Conservation (phyloP, 2,113 vertebrate species). For the Ellobius talpinus region DNA sequence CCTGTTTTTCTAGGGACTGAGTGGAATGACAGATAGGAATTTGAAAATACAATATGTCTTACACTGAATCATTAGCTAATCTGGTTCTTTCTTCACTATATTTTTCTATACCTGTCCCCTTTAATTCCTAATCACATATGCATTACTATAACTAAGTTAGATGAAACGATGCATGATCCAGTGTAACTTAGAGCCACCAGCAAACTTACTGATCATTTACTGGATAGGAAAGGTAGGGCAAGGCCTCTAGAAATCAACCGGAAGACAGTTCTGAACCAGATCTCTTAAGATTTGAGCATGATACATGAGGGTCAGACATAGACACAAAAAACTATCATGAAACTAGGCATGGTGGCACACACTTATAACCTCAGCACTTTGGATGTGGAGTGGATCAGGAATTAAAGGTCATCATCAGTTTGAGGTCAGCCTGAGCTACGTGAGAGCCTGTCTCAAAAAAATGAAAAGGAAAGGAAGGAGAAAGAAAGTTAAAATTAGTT, state of each 20-base stretch:
- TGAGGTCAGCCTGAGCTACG: not conserved
- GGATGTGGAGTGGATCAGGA: not conserved
- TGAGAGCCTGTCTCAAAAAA: no score
- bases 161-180: slow-evolving; percentile 2
- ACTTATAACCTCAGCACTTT: not conserved
- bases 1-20: not conserved
- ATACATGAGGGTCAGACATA: not conserved
- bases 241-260: not conserved
- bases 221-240: not conserved
- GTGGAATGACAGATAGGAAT: not conserved
- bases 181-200: not conserved
- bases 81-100: slow-evolving; percentile 1
- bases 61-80: not conserved
- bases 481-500: no score
- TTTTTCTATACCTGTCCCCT: not conserved
- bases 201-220: slow-evolving; percentile 43
- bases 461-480: no score
- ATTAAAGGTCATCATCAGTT: not conserved
- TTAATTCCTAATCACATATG: slow-evolving; percentile 3
- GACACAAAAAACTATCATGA: slow-evolving; percentile 43
- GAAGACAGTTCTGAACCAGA: slow-evolving; percentile 10
- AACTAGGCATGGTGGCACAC: not conserved
- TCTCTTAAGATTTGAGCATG: not conserved
- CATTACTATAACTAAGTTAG: slow-evolving; percentile 27
- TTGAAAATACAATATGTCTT: not conserved